A percentile compares a stretch with the other conserved stretches of the same genome.
These are phyloP conservation scores for Mesembrinibis cayennensis DNA, from an alignment of 2,113 vertebrate species.

Conservation along the genomic window DNA sequence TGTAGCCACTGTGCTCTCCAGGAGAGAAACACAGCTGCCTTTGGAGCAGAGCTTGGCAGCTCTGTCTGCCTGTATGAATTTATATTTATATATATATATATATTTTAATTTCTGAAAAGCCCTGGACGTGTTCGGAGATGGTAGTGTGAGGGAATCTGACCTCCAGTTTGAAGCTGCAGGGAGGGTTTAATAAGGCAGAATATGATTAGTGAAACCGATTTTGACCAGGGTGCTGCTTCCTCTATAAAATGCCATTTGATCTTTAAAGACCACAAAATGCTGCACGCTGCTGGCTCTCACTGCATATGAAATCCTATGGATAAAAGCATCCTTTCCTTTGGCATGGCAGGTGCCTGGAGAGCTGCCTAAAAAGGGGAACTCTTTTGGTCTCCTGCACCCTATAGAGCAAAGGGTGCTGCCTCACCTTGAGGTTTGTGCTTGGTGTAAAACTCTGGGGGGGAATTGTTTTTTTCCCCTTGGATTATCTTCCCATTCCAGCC, in stretches of 20 bases:
- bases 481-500: background rate
- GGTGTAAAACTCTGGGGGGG: background rate
- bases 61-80: background rate
- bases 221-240: background rate
- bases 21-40: background rate
- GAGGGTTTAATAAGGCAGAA: conserved; percentile 28
- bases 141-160: background rate
- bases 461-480: background rate
- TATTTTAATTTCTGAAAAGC: background rate
- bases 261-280: conserved; percentile 22
- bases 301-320: background rate
- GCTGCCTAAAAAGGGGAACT: background rate
- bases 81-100: background rate
- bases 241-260: conserved; percentile 4
- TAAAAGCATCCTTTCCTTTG: background rate
- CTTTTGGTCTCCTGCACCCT: background rate
- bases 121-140: background rate
- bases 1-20: background rate
- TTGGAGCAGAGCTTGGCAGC: background rate
- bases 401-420: background rate
- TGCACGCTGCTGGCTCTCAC: background rate
- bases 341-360: background rate
- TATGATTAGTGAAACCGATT: background rate
- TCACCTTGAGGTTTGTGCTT: background rate
- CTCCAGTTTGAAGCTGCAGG: background rate